Conservation (phyloP, 1,140 invertebrate species). For the Eurosta solidaginis region DNA sequence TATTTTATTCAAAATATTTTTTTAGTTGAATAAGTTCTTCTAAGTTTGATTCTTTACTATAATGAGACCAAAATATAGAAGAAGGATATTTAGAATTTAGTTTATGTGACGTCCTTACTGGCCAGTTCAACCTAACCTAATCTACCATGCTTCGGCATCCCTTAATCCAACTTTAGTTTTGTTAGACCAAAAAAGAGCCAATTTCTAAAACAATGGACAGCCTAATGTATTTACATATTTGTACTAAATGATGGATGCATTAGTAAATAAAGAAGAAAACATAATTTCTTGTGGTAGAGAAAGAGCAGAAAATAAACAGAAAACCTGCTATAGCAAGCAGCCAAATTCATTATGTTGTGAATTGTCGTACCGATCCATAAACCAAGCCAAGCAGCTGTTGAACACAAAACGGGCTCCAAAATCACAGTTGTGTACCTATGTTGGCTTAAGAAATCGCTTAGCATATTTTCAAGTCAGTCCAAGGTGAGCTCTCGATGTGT, state of each 20-base stretch:
- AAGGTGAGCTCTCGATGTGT: conserved; percentile 57
- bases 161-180: too few species aligned
- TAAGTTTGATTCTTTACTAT: too few species aligned
- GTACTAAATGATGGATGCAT: background rate
- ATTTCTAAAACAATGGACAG: too few species aligned
- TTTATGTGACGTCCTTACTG: too few species aligned
- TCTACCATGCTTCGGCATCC: too few species aligned
- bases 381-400: conserved; percentile 12
- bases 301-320: background rate
- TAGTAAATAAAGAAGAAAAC: conserved; percentile 5
- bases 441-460: conserved; percentile 59
- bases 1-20: too few species aligned
- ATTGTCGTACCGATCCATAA: too few species aligned
- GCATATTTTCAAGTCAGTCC: conserved; percentile 54
- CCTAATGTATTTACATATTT: background rate
- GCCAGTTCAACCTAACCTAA: too few species aligned
- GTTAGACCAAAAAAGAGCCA: too few species aligned
- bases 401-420: conserved; percentile 17
- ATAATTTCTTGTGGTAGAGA: conserved; percentile 10
- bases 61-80: too few species aligned
- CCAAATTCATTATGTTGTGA: background rate
- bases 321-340: conserved; percentile 7
- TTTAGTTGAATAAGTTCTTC: too few species aligned
- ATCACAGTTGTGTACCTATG: conserved; percentile 39
- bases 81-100: too few species aligned